phyloP scores from a whole-genome alignment of 1,140 invertebrate species.

The Zaprionus ornatus region DNA sequence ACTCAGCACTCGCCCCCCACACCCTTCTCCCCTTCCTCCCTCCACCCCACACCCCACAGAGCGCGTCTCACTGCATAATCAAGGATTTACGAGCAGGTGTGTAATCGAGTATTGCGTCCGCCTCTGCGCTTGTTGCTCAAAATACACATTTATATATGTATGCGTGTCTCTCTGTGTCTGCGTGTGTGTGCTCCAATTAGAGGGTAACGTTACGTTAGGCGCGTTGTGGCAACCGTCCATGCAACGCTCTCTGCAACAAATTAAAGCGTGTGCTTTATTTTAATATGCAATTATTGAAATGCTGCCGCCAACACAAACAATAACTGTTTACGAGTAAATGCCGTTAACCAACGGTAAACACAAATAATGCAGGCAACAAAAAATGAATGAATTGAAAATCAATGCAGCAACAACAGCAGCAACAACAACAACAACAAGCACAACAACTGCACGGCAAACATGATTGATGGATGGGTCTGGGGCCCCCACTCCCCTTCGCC shows the following conservation, averaged over 20 bases:
- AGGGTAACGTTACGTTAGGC: neutral
- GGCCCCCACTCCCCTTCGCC: neutral
- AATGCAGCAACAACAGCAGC: constrained; percentile 64
- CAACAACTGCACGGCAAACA: constrained; percentile 39
- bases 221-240: neutral
- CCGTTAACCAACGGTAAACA: constrained; percentile 59
- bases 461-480: constrained; percentile 51
- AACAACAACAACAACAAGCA: neutral
- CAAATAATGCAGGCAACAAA: constrained; percentile 58
- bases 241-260: neutral
- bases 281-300: constrained; percentile 47
- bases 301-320: constrained; percentile 35
- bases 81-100: constrained; percentile 29
- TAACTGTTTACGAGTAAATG: constrained; percentile 18
- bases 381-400: constrained; percentile 53
- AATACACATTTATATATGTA: neutral
- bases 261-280: constrained; percentile 24
- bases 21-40: neutral
- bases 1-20: constrained; percentile 7
- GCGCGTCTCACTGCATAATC: constrained; percentile 5
- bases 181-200: neutral
- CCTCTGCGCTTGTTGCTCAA: constrained; percentile 20
- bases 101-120: neutral
- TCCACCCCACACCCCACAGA: too few species aligned
- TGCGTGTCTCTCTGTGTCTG: neutral